These are phyloP conservation scores for Cryptocephalus primarius DNA, from an alignment of 2,888 invertebrate genomes.

Conservation along the genomic window DNA sequence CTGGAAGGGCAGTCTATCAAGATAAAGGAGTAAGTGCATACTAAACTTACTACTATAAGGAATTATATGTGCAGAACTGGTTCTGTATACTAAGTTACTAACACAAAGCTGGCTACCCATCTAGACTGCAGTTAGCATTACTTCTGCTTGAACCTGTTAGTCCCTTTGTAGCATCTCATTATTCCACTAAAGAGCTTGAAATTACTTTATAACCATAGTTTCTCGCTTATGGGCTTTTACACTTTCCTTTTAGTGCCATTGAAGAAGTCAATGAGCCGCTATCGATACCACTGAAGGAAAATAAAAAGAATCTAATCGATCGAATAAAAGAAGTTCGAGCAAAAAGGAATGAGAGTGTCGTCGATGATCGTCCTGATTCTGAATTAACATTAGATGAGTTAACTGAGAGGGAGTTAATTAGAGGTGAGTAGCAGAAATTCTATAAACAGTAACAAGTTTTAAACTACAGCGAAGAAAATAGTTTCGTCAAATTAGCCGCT, in stretches of 20 bases:
- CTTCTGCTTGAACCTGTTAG: no score
- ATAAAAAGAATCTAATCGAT: conserved; percentile 37
- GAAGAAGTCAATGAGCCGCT: conserved; percentile 43
- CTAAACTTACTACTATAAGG: not conserved
- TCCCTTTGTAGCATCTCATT: no score
- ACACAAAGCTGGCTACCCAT: no score
- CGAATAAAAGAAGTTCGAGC: conserved; percentile 43
- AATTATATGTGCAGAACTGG: no score
- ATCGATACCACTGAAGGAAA: conserved; percentile 55
- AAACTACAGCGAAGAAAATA: no score
- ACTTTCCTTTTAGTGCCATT: conserved; percentile 40
- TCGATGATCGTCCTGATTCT: conserved; percentile 27
- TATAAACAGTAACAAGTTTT: no score
- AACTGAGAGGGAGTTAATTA: conserved; percentile 61
- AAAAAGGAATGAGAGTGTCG: conserved; percentile 16
- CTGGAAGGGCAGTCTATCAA: conserved; percentile 67
- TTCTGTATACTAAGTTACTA: no score
- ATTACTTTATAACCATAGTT: no score
- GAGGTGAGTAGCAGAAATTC: conserved; percentile 38
- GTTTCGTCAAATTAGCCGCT: no score
- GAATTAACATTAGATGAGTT: conserved; percentile 52
- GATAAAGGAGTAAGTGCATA: conserved; percentile 55
- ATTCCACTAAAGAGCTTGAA: no score
- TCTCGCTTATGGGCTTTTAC: conserved; percentile 2
- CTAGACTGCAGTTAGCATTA: no score